phyloP scores from a whole-genome alignment of 2,888 invertebrate species.

The Trissolcus brochymenae region DNA sequence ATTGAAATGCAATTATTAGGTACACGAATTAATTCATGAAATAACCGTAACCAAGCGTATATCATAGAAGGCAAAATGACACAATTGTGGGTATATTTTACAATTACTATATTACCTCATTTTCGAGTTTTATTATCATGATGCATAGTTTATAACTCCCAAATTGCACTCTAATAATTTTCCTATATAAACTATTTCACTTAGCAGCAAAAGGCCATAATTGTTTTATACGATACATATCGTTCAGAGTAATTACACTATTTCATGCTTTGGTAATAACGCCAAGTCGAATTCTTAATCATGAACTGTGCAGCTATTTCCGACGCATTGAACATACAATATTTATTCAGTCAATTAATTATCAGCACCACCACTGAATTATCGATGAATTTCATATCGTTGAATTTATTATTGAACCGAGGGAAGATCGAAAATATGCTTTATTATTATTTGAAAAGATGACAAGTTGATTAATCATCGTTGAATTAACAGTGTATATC shows the following conservation, averaged over 20 bases:
- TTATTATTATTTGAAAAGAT: no score
- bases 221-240: constrained; percentile 32
- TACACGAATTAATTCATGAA: not conserved
- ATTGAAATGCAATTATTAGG: no score
- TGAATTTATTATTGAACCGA: not conserved
- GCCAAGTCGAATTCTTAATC: constrained; percentile 31
- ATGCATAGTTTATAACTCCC: not conserved
- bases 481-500: no score
- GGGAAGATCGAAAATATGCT: not conserved
- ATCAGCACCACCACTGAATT: not conserved
- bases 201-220: constrained; percentile 28
- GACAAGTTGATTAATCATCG: no score
- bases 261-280: constrained; percentile 33
- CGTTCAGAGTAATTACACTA: constrained; percentile 35
- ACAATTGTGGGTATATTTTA: not conserved
- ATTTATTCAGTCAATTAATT: constrained; percentile 4
- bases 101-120: not conserved
- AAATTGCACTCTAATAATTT: constrained; percentile 20
- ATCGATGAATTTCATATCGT: not conserved
- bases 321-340: constrained; percentile 22
- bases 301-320: constrained; percentile 20
- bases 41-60: not conserved
- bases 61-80: not conserved
- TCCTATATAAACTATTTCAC: constrained; percentile 22
- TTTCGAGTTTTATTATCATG: not conserved